Percentiles rank a stretch among this genome's conserved stretches.
Conservation (phyloP, 2,888 invertebrate species). For the Spisula subtruncata region DNA sequence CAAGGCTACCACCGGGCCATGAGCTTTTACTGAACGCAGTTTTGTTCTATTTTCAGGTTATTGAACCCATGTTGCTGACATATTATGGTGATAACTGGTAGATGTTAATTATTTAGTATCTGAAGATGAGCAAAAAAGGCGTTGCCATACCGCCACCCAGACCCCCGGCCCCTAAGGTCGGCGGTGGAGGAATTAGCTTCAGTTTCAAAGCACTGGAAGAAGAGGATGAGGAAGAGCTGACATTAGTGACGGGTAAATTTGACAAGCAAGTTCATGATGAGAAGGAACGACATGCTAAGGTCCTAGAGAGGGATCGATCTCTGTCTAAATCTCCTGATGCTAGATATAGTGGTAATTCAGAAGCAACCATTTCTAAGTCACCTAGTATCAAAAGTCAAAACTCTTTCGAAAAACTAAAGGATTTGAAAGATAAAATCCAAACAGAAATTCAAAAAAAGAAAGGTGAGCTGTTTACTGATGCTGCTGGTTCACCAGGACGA, state of each 20-base stretch:
- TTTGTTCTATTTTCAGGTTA: neutral
- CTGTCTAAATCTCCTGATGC: conserved; percentile 50
- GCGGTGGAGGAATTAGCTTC: conserved; percentile 76
- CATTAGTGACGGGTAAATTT: conserved; percentile 79
- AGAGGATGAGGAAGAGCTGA: conserved; percentile 82
- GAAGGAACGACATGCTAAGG: conserved; percentile 50
- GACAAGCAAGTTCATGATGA: conserved; percentile 73
- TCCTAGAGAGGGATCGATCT: conserved; percentile 46
- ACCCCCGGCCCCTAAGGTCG: conserved; percentile 56
- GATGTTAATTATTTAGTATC: neutral
- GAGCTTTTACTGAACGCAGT: too few species aligned
- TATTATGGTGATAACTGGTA: neutral
- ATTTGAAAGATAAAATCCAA: conserved; percentile 72
- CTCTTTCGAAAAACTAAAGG: conserved; percentile 74
- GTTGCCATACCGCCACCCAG: conserved; percentile 46
- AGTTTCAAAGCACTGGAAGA: conserved; percentile 82
- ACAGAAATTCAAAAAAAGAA: conserved; percentile 79
- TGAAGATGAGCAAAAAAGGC: conserved; percentile 51
- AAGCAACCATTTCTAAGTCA: conserved; percentile 34
- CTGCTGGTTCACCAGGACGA: neutral
- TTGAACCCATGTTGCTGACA: neutral
- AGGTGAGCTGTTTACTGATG: conserved; percentile 75
- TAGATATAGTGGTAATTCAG: neutral
- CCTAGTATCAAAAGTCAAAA: conserved; percentile 66
- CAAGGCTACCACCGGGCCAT: too few species aligned